A percentile compares a stretch with the other conserved stretches of the same genome.
phyloP scores from a whole-genome alignment of 1,140 invertebrate genomes.

The Hyles vespertilio region DNA sequence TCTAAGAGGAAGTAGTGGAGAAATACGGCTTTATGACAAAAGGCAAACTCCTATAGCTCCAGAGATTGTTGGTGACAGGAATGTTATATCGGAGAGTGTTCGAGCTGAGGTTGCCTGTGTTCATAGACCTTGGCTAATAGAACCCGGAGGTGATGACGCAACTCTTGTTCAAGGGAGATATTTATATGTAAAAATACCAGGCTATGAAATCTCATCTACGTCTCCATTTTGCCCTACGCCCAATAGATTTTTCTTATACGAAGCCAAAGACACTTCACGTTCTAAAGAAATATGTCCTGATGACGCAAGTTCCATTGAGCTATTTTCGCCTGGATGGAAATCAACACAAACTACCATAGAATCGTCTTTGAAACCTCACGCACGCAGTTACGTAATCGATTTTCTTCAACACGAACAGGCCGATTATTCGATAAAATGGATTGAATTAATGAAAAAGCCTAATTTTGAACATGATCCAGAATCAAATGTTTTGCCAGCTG shows the following conservation, averaged over 20 bases:
- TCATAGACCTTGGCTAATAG: constrained; percentile 87
- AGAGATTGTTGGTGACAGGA: constrained; percentile 67
- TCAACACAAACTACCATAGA: constrained; percentile 67
- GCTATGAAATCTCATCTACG: constrained; percentile 77
- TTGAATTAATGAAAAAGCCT: constrained; percentile 85
- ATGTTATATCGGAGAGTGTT: constrained; percentile 72
- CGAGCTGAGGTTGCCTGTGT: constrained; percentile 77
- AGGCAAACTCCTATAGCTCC: constrained; percentile 57
- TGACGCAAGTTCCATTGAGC: constrained; percentile 76
- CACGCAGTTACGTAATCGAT: constrained; percentile 82
- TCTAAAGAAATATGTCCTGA: constrained; percentile 82
- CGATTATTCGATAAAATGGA: constrained; percentile 85
- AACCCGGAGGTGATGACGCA: constrained; percentile 77
- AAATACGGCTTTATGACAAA: constrained; percentile 74
- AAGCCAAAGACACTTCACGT: constrained; percentile 77
- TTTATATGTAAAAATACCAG: constrained; percentile 82
- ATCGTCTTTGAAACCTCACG: constrained; percentile 76
- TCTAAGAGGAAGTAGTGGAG: constrained; percentile 82
- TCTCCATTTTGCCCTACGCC: constrained; percentile 79
- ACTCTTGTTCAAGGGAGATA: constrained; percentile 80
- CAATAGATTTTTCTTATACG: constrained; percentile 86
- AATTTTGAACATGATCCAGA: constrained; percentile 73
- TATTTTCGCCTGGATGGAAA: constrained; percentile 87
- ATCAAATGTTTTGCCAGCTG: constrained; percentile 77
- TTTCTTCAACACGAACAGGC: constrained; percentile 83